Percentiles rank a stretch among this genome's conserved stretches.
These are phyloP conservation scores for Cephus nigrinus DNA, from an alignment of 2,888 invertebrate genomes.

Conservation along the genomic window DNA sequence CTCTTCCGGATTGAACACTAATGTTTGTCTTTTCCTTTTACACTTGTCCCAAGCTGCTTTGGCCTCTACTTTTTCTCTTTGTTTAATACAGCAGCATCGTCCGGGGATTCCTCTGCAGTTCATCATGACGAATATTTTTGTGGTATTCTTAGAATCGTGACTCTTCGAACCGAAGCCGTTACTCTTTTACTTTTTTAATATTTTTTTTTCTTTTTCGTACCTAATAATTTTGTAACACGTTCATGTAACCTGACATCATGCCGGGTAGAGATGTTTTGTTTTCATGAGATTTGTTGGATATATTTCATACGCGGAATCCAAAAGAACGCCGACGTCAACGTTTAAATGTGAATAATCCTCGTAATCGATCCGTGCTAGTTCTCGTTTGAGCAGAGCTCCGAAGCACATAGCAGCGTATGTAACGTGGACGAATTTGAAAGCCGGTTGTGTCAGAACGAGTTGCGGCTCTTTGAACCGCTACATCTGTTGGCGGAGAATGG, in stretches of 20 bases:
- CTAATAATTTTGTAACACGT: neutral
- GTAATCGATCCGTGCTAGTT: neutral
- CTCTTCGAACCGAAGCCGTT: neutral
- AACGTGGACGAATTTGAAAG: neutral
- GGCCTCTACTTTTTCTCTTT: constrained; percentile 8
- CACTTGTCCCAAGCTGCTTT: constrained; percentile 11
- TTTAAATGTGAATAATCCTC: neutral
- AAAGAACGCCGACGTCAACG: neutral
- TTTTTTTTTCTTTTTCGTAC: neutral
- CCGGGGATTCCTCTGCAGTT: neutral
- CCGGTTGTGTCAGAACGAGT: neutral
- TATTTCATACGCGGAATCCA: neutral
- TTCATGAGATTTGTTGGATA: neutral
- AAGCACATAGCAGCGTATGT: neutral
- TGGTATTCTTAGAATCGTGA: neutral
- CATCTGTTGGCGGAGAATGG: constrained; percentile 36
- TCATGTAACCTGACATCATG: neutral
- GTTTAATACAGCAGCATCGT: constrained; percentile 9
- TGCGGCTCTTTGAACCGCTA: neutral
- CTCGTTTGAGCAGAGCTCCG: neutral
- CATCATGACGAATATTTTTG: neutral
- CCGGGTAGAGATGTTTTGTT: neutral
- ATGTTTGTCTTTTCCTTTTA: constrained; percentile 38
- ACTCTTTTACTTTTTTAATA: neutral
- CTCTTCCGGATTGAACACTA: constrained; percentile 49